Evolutionary conservation across 2,797 vertebrate species (phyloP), one percentile per base, ranked within the genome.

Genomic region (Distichodus sexfasciatus): DNA sequence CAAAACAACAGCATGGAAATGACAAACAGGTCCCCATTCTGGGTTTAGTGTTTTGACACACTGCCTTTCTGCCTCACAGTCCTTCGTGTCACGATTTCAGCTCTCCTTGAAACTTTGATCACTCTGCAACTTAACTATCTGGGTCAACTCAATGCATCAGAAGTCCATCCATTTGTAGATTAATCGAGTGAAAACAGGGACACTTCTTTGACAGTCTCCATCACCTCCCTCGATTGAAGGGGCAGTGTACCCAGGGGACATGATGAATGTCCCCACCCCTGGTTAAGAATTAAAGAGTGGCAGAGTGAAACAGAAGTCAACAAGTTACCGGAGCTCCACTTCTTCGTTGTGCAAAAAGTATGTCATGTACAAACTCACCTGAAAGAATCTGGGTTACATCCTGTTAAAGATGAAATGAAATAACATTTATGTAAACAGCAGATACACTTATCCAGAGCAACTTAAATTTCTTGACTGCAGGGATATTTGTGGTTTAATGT

Each of bases 241-340:
- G 43, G 24, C 0, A 5, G 9, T 2, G 19, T 43, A 65, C 79
- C 81, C 41, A 2, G 3, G 79, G 76, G 76, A 87, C 67, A 75
- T 17, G 2, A 28, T 24, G 61, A 79, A 88, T 88, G 77, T 66
- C 83, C 85, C 87, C 78, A 85, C 66, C 75, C 36, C 43, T 51
- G 85, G 86, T 90, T 91, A 86, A 87, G 85, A 87, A 76, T 63
- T 24, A 17, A 54, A 26, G 41, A 65, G 58, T 17, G 19, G 24
- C 21, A 14, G 38, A 50, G 40, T 51, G 57, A 66, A 69, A 59
- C 6, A 41, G 43, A 58, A 59, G 24, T 43, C 63, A 41, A 47
- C 15, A 9, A 40, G 14, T 47, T 46, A 61, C 41, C 59, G 26
- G 8, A 29, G 23, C 44, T 41, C 29, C 50, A n/a, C 43, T 23